These are phyloP conservation scores for Sphenodon punctatus DNA, from an alignment of 2,797 vertebrate genomes.

Conservation along the genomic window DNA sequence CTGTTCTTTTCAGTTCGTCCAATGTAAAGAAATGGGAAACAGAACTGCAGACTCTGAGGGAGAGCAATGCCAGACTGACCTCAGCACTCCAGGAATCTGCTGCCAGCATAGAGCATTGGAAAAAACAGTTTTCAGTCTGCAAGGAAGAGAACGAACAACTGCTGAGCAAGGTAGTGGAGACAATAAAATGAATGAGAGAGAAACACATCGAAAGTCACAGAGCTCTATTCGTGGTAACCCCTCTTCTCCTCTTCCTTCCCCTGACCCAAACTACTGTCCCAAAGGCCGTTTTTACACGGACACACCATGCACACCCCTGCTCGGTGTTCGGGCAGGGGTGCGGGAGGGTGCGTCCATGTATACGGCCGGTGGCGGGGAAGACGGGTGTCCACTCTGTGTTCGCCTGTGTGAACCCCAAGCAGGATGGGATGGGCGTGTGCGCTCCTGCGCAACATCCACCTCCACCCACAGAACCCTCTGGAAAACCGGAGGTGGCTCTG, in stretches of 20 bases:
- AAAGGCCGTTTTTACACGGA: too few species aligned
- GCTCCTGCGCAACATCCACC: too few species aligned
- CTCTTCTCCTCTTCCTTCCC: not conserved
- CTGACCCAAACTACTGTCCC: not conserved
- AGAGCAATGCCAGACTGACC: constrained; percentile 90
- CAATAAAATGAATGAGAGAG: not conserved
- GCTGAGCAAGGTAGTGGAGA: constrained; percentile 83
- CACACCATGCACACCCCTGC: not conserved
- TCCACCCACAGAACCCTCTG: too few species aligned
- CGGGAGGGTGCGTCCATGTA: too few species aligned
- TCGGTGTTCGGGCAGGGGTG: too few species aligned
- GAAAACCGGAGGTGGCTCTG: too few species aligned
- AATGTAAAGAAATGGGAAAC: constrained; percentile 94
- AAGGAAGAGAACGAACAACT: constrained; percentile 91
- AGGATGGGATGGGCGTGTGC: too few species aligned
- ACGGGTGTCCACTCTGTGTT: too few species aligned
- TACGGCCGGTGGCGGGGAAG: too few species aligned
- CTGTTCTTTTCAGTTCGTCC: constrained; percentile 77
- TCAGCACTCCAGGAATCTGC: constrained; percentile 90
- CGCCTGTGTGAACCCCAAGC: too few species aligned
- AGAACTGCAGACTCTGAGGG: constrained; percentile 90
- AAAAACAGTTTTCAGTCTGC: constrained; percentile 86
- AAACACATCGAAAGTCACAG: not conserved
- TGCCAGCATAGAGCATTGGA: constrained; percentile 92
- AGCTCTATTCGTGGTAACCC: not conserved